phyloP scores from a whole-genome alignment of 2,113 vertebrate genomes.

The Xiphias gladius region DNA sequence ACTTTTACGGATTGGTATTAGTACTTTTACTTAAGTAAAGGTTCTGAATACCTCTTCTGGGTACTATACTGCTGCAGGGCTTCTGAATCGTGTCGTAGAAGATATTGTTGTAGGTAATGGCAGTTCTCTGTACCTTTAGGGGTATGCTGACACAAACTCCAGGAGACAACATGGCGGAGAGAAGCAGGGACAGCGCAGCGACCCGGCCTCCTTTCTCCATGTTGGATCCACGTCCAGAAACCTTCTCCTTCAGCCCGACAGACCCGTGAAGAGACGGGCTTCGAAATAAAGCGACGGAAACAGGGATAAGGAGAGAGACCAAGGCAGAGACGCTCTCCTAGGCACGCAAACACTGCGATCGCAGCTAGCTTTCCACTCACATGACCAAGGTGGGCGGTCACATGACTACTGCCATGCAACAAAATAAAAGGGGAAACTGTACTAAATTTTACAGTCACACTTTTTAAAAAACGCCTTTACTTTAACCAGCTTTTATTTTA shows the following conservation, averaged over 20 bases:
- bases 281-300: background rate
- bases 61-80: background rate
- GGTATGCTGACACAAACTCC: background rate
- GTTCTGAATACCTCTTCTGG: background rate
- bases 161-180: slow-evolving; percentile 1
- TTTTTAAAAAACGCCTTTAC: background rate
- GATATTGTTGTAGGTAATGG: background rate
- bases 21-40: background rate
- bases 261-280: too few species aligned
- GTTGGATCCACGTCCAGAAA: background rate
- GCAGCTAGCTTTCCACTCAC: background rate
- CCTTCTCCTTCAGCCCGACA: background rate
- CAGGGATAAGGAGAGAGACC: too few species aligned
- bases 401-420: slow-evolving; percentile 13
- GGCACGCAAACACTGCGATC: too few species aligned
- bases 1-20: too few species aligned
- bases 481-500: background rate
- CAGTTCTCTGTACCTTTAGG: slow-evolving; percentile 29
- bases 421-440: slow-evolving; percentile 27
- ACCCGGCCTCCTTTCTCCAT: slow-evolving; percentile 31
- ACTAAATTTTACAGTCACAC: background rate
- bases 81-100: too few species aligned
- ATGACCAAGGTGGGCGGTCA: slow-evolving; percentile 48
- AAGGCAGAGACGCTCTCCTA: background rate
- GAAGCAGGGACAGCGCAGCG: background rate